These are phyloP conservation scores for Mythimna albipuncta DNA, from an alignment of 2,888 invertebrate genomes.

Conservation along the genomic window DNA sequence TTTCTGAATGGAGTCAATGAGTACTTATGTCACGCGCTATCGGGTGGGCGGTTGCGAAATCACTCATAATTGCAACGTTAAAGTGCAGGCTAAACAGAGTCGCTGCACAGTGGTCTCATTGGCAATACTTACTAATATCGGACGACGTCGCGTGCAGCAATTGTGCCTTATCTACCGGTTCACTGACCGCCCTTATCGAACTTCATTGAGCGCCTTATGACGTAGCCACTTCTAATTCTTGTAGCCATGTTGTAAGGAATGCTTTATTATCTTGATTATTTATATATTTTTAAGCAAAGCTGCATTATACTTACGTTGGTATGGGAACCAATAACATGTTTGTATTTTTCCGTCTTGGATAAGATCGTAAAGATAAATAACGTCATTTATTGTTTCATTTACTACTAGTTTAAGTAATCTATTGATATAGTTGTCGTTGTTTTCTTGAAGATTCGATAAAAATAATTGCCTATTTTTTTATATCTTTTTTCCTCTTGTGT, in stretches of 20 bases:
- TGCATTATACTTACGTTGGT: slow-evolving; percentile 8
- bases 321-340: slow-evolving; percentile 10
- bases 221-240: slow-evolving; percentile 63
- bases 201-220: slow-evolving; percentile 81
- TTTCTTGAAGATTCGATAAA: slow-evolving; percentile 2
- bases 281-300: slow-evolving; percentile 22
- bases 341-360: slow-evolving; percentile 20
- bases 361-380: slow-evolving; percentile 26
- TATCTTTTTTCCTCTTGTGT: neutral
- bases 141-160: slow-evolving; percentile 67
- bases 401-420: slow-evolving; percentile 1
- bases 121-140: slow-evolving; percentile 66
- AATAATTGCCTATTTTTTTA: neutral
- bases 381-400: slow-evolving; percentile 14
- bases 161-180: slow-evolving; percentile 78
- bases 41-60: slow-evolving; percentile 50
- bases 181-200: slow-evolving; percentile 82
- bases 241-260: slow-evolving; percentile 38
- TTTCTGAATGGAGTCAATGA: slow-evolving; percentile 44
- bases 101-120: slow-evolving; percentile 63
- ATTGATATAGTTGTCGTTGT: slow-evolving; percentile 10
- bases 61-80: slow-evolving; percentile 56
- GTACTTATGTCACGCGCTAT: slow-evolving; percentile 31
- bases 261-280: slow-evolving; percentile 40
- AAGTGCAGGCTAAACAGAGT: slow-evolving; percentile 59